These are phyloP conservation scores for Macquaria australasica DNA, from an alignment of 2,113 vertebrate genomes.

Conservation along the genomic window DNA sequence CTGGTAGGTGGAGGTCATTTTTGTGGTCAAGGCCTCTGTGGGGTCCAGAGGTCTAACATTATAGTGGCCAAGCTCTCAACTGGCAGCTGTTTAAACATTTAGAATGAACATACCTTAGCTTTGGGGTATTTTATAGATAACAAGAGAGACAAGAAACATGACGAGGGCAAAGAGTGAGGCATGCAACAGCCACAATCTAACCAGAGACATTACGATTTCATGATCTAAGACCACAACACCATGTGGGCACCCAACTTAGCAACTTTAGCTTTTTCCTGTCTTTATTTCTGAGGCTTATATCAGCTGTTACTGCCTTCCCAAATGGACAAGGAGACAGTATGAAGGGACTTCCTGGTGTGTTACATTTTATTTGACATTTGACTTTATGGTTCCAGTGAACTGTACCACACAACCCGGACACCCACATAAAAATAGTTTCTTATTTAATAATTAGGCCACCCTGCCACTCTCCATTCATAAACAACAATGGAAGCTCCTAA, in stretches of 20 bases:
- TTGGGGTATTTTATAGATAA: too few relatives aligned
- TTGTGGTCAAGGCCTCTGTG: not conserved
- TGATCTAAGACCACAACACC: too few relatives aligned
- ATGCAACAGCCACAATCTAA: too few relatives aligned
- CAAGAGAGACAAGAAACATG: too few relatives aligned
- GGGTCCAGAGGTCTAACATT: not conserved
- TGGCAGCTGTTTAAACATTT: too few relatives aligned
- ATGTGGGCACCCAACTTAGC: too few relatives aligned
- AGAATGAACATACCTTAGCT: too few relatives aligned
- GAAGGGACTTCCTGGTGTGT: not conserved
- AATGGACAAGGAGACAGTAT: not conserved
- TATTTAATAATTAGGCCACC: not conserved
- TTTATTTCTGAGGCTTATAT: not conserved
- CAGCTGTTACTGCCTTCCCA: not conserved
- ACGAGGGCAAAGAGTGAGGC: too few relatives aligned
- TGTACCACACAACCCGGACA: not conserved
- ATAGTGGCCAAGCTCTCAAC: too few relatives aligned
- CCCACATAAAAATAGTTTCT: not conserved
- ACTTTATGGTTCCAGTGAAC: not conserved
- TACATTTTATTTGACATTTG: not conserved
- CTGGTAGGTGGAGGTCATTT: not conserved
- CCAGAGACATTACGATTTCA: too few relatives aligned
- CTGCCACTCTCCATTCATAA: not conserved
- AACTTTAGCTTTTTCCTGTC: not conserved
- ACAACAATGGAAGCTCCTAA: too few relatives aligned